Conservation (phyloP, 2,888 invertebrate species). For the Unio delphinus region DNA sequence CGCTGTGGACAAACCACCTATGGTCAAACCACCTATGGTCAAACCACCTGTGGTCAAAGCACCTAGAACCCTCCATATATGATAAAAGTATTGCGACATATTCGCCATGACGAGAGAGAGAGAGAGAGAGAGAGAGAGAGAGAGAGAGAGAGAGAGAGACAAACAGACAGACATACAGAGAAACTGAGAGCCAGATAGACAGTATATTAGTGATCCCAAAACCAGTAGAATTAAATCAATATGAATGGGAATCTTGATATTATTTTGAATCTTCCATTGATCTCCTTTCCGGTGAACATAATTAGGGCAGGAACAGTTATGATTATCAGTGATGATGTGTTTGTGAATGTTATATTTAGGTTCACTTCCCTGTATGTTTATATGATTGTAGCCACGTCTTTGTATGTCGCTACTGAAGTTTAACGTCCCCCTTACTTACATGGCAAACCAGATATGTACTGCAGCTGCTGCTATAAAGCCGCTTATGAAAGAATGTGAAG, state of each 20-base stretch:
- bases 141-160: too few relatives aligned
- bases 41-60: too few relatives aligned
- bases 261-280: slow-evolving; percentile 55
- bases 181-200: slow-evolving; percentile 21
- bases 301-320: slow-evolving; percentile 78
- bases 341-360: slow-evolving; percentile 75
- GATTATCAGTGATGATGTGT: slow-evolving; percentile 79
- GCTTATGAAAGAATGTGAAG: slow-evolving; percentile 48
- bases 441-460: slow-evolving; percentile 50
- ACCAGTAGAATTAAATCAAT: slow-evolving; percentile 63
- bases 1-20: too few relatives aligned
- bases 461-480: slow-evolving; percentile 54
- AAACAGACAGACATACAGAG: too few relatives aligned
- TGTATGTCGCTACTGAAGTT: slow-evolving; percentile 21
- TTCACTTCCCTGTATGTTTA: slow-evolving; percentile 77
- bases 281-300: slow-evolving; percentile 74
- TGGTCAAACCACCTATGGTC: too few relatives aligned
- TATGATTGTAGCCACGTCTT: slow-evolving; percentile 39
- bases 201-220: slow-evolving; percentile 50
- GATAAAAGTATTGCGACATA: too few relatives aligned
- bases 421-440: slow-evolving; percentile 34
- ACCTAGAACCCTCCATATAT: too few relatives aligned
- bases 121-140: too few relatives aligned
- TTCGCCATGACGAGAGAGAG: too few relatives aligned
- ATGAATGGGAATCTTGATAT: slow-evolving; percentile 61